These are phyloP conservation scores for Lethenteron camtschaticum DNA, from an alignment of 2,113 vertebrate species.

Conservation along the genomic window DNA sequence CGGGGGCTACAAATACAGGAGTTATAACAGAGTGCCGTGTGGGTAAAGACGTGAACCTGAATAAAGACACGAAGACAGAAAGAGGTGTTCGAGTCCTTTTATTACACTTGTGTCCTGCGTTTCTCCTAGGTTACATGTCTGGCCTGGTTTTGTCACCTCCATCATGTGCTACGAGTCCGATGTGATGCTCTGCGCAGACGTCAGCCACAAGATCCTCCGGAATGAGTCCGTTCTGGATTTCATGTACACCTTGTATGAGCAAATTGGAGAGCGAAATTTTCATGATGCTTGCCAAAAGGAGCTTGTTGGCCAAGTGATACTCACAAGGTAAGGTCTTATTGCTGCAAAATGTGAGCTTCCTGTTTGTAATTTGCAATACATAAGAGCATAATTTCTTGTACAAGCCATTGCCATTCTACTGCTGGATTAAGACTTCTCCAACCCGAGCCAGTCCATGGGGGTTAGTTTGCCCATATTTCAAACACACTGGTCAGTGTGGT, in stretches of 20 bases:
- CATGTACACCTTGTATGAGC: slow-evolving; percentile 18
- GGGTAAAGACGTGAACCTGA: too few species aligned
- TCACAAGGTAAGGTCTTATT: slow-evolving; percentile 21
- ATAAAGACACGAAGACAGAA: too few species aligned
- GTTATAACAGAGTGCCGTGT: too few species aligned
- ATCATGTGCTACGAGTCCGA: slow-evolving; percentile 18
- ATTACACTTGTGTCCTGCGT: neutral
- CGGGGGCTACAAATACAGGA: too few species aligned
- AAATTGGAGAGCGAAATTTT: slow-evolving; percentile 10
- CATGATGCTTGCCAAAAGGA: slow-evolving; percentile 20
- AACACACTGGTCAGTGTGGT: too few species aligned
- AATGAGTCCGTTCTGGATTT: slow-evolving; percentile 23
- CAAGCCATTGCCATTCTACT: neutral
- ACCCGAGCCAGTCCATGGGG: too few species aligned
- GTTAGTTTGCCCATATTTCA: too few species aligned
- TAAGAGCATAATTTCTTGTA: neutral
- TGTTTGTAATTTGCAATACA: too few species aligned
- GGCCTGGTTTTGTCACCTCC: slow-evolving; percentile 23
- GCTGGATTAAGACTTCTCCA: too few species aligned
- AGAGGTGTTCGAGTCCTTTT: too few species aligned
- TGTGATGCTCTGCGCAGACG: slow-evolving; percentile 17
- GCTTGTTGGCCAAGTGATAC: slow-evolving; percentile 20
- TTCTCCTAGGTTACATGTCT: slow-evolving; percentile 19
- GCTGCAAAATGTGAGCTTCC: neutral
- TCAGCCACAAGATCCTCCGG: slow-evolving; percentile 25